These are phyloP conservation scores for Podargus strigoides DNA, from an alignment of 2,797 vertebrate genomes.

Conservation along the genomic window DNA sequence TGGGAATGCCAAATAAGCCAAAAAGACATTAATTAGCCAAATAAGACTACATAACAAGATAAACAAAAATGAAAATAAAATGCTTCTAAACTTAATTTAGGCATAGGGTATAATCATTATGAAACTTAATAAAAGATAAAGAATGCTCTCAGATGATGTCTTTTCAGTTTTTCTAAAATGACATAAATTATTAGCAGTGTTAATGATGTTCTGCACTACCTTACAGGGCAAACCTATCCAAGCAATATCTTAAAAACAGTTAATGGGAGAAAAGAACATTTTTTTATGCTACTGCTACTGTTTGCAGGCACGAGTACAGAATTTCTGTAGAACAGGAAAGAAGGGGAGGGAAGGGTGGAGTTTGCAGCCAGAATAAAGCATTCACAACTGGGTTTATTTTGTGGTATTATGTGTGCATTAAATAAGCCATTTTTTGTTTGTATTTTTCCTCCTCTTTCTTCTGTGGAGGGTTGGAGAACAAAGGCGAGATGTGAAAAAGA, in stretches of 20 bases:
- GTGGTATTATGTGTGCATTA: neutral
- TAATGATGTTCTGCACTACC: neutral
- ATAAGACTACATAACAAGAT: neutral
- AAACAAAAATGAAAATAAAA: conserved; percentile 12
- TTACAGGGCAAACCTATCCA: neutral
- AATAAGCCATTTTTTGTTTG: neutral
- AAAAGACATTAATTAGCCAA: neutral
- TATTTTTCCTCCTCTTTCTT: neutral
- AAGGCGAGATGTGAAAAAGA: neutral
- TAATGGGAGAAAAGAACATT: neutral
- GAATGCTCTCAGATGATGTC: neutral
- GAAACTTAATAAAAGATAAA: conserved; percentile 5
- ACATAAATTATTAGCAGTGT: neutral
- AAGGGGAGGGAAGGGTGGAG: neutral
- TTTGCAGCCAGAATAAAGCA: neutral
- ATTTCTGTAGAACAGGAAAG: neutral
- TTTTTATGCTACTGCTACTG: neutral
- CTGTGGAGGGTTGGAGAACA: neutral
- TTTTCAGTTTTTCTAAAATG: neutral
- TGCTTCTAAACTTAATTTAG: conserved; percentile 12
- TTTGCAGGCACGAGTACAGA: neutral
- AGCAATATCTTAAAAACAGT: neutral
- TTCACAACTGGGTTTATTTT: neutral
- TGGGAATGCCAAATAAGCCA: neutral
- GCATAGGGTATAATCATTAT: neutral